Evolutionary conservation across 2,797 vertebrate species (phyloP), one percentile per base, ranked within the genome.

Genomic region (Diceros bicornis): DNA sequence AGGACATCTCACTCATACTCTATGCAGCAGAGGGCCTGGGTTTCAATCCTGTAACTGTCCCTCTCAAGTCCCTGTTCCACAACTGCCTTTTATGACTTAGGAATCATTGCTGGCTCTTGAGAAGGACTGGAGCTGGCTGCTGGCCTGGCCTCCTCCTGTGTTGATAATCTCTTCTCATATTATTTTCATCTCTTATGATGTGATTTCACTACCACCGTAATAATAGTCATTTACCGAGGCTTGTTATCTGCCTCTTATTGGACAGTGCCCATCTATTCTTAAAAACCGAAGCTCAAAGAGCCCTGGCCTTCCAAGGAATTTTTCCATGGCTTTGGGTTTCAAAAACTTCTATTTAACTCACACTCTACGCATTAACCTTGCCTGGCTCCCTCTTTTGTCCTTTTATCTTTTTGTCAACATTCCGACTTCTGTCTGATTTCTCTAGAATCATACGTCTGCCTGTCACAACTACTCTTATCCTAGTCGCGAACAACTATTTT

Each of bases 191-290:
- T 29, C 79, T 96, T 90, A 68, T 17, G 17, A 72, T 55, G 7
- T 81, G 50, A 50, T 91, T 95, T 86, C 21, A 79, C 32, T 91
- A 17, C 78, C 50, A 37, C 10, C 32, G 29, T 52, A n/a, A 79
- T 47, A 88, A 37, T 50, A 71, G 52, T 61, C 21, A 59, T 75
- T 95, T 59, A 68, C 89, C 7, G 34, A 55, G 66, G 2, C 44
- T 94, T 89, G 88, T 61, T 96, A 34, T 77, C 72, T 97, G 62
- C 25, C 37, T 96, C 14, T 75, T 50, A n/a, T 17, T 82, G 37
- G 66, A 18, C 47, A 66, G 37, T 74, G 17, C 29, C 25, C 1
- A 91, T 85, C 47, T 89, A 23, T 34, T 91, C 32, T 84, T 84
- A 34, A 87, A 95, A 88, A 27, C 5, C 6, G 59, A 91, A 88